Evolutionary conservation across 2,797 vertebrate species (phyloP).

Genomic region (Lerista edwardsae): DNA sequence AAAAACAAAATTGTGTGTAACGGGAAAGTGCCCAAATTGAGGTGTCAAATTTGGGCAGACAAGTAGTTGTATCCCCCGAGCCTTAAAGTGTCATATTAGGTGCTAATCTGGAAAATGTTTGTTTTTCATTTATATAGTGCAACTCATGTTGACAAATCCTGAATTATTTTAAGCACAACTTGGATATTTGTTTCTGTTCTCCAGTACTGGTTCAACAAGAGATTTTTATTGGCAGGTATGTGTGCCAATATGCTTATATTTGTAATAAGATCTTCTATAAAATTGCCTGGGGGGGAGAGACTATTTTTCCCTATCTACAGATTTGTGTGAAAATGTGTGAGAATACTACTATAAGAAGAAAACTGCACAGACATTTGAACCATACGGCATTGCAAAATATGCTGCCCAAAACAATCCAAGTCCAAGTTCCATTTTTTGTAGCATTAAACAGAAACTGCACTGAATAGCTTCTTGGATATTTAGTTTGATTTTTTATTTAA

Average conservation of each 20-base stretch:
- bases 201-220: constrained; percentile 3
- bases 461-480: not conserved
- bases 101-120: constrained; percentile 35
- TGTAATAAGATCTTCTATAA: not conserved
- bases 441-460: not conserved
- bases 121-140: constrained; percentile 42
- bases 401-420: not conserved
- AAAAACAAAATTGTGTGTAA: constrained; percentile 41
- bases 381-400: not conserved
- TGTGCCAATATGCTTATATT: not conserved
- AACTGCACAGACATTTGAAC: not conserved
- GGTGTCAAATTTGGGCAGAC: constrained; percentile 34
- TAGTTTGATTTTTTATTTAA: not conserved
- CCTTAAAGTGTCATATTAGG: constrained; percentile 40
- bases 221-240: not conserved
- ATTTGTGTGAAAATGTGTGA: not conserved
- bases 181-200: not conserved
- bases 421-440: not conserved
- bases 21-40: constrained; percentile 35
- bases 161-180: not conserved
- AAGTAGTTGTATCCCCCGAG: constrained; percentile 33
- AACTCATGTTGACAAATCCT: constrained; percentile 25
- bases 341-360: not conserved
- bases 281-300: too few species aligned
- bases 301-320: not conserved